Conservation (phyloP, 2,888 invertebrate genomes). For the Harpalus rufipes region DNA sequence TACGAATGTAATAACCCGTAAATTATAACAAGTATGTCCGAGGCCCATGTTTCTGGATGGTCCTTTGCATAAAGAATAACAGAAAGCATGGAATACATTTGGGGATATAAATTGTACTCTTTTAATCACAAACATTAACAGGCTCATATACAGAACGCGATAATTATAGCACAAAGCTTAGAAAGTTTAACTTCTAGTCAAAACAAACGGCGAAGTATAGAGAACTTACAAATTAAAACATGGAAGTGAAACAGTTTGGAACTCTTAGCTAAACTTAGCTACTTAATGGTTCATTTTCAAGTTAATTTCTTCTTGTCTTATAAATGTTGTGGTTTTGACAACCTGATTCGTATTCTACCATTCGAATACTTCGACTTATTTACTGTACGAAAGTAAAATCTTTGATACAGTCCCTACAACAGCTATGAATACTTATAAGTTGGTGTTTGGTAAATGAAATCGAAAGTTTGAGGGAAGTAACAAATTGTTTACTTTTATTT, state of each 20-base stretch:
- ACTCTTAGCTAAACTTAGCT: slow-evolving; percentile 4
- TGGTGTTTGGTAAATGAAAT: too few relatives aligned
- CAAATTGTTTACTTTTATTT: too few relatives aligned
- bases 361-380: too few relatives aligned
- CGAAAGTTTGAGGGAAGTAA: too few relatives aligned
- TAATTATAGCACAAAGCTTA: background rate
- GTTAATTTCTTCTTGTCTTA: background rate
- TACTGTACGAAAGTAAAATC: too few relatives aligned
- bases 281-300: background rate
- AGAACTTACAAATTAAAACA: background rate
- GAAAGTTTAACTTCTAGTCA: background rate
- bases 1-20: background rate
- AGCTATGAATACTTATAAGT: too few relatives aligned
- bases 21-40: background rate
- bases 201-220: background rate
- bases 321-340: too few relatives aligned
- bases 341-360: too few relatives aligned
- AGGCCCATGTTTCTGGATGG: background rate
- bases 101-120: background rate
- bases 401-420: too few relatives aligned
- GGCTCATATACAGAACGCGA: background rate
- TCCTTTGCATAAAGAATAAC: background rate
- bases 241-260: background rate
- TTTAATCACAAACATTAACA: background rate
- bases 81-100: background rate